phyloP scores from a whole-genome alignment of 2,113 vertebrate genomes.

The Zosterops japonicus region DNA sequence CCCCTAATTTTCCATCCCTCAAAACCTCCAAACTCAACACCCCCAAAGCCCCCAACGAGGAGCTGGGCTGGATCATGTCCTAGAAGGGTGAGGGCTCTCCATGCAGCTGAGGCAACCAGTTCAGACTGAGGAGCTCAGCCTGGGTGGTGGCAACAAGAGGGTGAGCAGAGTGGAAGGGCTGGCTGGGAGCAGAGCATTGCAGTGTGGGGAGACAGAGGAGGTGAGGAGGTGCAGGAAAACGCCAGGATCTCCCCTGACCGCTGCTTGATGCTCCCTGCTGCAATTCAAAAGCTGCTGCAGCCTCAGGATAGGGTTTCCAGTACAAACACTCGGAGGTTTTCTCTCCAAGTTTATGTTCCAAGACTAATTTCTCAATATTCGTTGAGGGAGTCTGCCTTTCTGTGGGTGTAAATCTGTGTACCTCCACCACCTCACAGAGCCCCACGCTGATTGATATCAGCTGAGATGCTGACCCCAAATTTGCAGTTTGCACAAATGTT shows the following conservation, averaged over 20 bases:
- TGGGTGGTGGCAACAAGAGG: no score
- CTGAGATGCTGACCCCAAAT: conserved; percentile 50
- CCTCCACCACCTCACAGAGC: background rate
- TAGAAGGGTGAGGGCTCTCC: background rate
- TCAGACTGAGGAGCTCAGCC: background rate
- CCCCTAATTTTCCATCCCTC: background rate
- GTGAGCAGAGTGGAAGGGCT: background rate
- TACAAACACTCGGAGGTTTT: conserved; percentile 36
- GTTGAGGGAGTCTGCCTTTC: conserved; percentile 44
- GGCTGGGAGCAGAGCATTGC: background rate
- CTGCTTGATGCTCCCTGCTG: conserved; percentile 21
- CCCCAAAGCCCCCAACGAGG: background rate
- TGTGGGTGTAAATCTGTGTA: conserved; percentile 48
- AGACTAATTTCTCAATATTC: conserved; percentile 44
- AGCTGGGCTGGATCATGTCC: background rate
- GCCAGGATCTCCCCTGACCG: background rate
- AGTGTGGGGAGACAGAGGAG: background rate
- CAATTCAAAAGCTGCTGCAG: conserved; percentile 5
- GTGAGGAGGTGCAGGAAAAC: background rate
- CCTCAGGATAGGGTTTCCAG: conserved; percentile 31
- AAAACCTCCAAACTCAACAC: background rate
- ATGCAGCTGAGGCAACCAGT: background rate
- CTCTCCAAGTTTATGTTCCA: conserved; percentile 50
- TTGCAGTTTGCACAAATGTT: conserved; percentile 53
- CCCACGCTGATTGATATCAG: conserved; percentile 23